Base-by-base conservation (phyloP, 2,888 invertebrate species). In the Pseudococcus viburni region DNA sequence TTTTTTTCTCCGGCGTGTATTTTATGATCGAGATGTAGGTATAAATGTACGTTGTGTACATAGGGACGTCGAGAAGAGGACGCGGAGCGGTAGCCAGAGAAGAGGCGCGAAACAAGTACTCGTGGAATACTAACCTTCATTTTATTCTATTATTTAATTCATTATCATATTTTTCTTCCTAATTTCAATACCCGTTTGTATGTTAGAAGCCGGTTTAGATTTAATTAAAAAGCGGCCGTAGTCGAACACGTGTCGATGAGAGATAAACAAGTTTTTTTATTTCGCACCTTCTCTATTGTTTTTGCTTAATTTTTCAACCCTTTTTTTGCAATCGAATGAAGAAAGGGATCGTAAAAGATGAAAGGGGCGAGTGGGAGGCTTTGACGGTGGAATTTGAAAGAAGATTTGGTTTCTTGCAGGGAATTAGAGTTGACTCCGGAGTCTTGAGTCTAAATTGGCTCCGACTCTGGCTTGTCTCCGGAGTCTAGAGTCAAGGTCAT, bases 121-220 rank as follows among this genome's bases (percentile, higher is more conserved):
- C 46, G 86, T 86, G 86, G 68, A 86, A 86, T 68, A 86, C 86
- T 86, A 86, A 86, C 86, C 86, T 86, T 86, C 73, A 86, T 86
- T 86, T 86, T 86, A 86, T 86, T 46, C 86, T 86, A 86, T 86
- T 86, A 68, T 86, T 86, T 86, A 86, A 86, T 86, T 86, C 86
- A 86, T 86, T 86, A 86, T 86, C 86, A 86, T 86, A 86, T 86
- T 86, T 86, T 86, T 68, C 86, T 86, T 86, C 86, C 86, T 86
- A 86, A 86, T 68, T 86, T 86, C 68, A 42, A 86, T 86, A 86
- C 86, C 42, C 59, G 64, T 68, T 59, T 64, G 86, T 26, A 22
- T 11, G 46, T 8, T 85, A 11, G 42, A 68, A 86, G 86, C 86
- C 86, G 86, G 86, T 86, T 86, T 86, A 86, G 86, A 86, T 86